Conservation (phyloP, 92 coral and sea anemone species). For the Palythoa heliodiscus region DNA sequence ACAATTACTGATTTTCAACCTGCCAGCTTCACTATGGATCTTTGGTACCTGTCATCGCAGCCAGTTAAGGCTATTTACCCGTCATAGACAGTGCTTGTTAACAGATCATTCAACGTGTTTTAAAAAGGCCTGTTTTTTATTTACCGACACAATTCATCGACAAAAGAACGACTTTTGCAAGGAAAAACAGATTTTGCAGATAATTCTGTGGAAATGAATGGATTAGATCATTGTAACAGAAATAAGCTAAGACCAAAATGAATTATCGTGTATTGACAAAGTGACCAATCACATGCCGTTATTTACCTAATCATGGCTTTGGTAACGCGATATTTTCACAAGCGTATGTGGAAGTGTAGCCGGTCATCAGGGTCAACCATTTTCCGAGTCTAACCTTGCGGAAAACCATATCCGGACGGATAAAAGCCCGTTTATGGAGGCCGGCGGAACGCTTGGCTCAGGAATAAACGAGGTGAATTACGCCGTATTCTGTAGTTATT, state of each 20-base stretch:
- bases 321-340: conserved; percentile 32
- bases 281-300: conserved; percentile 29
- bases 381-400: conserved; percentile 17
- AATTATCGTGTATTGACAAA: neutral
- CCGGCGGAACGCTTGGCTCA: conserved; percentile 28
- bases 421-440: conserved; percentile 43
- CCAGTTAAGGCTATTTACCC: conserved; percentile 7
- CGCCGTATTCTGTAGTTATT: neutral
- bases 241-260: conserved; percentile 20
- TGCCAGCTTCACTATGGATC: neutral
- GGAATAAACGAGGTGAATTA: conserved; percentile 27
- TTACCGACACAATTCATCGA: neutral
- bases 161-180: neutral
- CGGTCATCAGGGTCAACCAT: neutral
- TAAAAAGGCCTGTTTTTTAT: neutral
- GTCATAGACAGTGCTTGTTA: conserved; percentile 8
- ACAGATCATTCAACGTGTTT: neutral
- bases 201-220: neutral
- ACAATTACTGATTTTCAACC: conserved; percentile 6
- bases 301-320: conserved; percentile 1
- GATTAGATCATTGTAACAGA: conserved; percentile 33
- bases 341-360: neutral
- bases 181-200: neutral
- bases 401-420: neutral
- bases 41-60: conserved; percentile 28